Conservation (phyloP, 2,113 vertebrate genomes). For the Dicentrarchus labrax region DNA sequence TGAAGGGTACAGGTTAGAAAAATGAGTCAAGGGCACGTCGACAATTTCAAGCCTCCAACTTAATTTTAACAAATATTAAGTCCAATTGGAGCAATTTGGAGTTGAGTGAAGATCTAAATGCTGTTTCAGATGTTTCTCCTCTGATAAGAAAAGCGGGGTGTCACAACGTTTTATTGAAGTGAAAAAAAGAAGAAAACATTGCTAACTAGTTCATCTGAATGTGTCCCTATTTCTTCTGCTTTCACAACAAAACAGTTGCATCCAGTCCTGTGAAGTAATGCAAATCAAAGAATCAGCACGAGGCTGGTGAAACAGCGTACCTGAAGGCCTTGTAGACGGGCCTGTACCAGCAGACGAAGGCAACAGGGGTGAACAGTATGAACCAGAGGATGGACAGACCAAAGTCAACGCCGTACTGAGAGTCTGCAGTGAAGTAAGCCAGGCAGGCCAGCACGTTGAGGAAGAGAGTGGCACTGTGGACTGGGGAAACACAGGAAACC, state of each 20-base stretch:
- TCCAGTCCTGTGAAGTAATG: background rate
- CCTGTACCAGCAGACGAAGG: conserved; percentile 97
- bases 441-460: conserved; percentile 96
- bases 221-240: background rate
- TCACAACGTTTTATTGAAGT: background rate
- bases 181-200: background rate
- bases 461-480: conserved; percentile 93
- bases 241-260: background rate
- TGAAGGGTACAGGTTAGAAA: too few relatives aligned
- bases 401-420: conserved; percentile 87
- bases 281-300: background rate
- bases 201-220: background rate
- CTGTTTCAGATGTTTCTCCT: background rate
- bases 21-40: too few relatives aligned
- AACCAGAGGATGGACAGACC: conserved; percentile 98
- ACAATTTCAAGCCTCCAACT: too few relatives aligned
- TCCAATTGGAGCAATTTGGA: too few relatives aligned
- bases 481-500: conserved; percentile 74
- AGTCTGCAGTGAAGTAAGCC: conserved; percentile 86
- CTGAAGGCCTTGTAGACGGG: conserved; percentile 98
- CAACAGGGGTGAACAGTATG: conserved; percentile 94
- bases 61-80: too few relatives aligned
- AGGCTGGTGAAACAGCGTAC: conserved; percentile 72
- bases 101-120: background rate
- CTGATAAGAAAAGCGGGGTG: background rate